Conservation (phyloP, 1,140 invertebrate species). For the Cephus cinctus region DNA sequence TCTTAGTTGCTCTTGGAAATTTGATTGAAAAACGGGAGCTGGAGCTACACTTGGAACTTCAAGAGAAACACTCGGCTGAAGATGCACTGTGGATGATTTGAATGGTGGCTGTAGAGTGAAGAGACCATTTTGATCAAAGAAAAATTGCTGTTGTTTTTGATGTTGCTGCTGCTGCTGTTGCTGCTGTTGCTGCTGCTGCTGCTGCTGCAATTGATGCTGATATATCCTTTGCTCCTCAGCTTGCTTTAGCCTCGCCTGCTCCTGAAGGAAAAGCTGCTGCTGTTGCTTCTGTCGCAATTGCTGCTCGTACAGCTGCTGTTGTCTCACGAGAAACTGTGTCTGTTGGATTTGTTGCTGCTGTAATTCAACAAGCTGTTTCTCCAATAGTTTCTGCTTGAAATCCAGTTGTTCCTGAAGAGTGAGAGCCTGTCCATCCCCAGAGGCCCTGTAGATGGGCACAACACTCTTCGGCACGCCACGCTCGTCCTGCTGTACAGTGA, state of each 20-base stretch:
- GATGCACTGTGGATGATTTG: conserved; percentile 18
- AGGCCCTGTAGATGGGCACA: conserved; percentile 63
- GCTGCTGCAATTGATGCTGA: conserved; percentile 28
- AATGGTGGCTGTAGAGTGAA: conserved; percentile 2
- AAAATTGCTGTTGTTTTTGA: conserved; percentile 37
- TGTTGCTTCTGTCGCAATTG: conserved; percentile 54
- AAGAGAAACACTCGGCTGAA: conserved; percentile 32
- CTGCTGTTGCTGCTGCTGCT: conserved; percentile 28
- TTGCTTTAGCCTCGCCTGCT: conserved; percentile 46
- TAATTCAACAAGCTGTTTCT: conserved; percentile 67
- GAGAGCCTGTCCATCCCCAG: conserved; percentile 38
- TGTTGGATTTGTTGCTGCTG: conserved; percentile 71
- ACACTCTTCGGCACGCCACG: conserved; percentile 72
- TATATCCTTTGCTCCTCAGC: conserved; percentile 25
- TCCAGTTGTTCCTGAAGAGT: conserved; percentile 62
- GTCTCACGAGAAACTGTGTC: conserved; percentile 62
- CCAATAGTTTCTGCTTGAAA: conserved; percentile 67
- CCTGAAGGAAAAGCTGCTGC: conserved; percentile 52
- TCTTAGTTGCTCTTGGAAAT: conserved; percentile 11
- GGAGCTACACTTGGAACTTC: conserved; percentile 11
- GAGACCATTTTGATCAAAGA: conserved; percentile 11
- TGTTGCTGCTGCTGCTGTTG: too few relatives aligned
- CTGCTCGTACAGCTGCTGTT: conserved; percentile 61
- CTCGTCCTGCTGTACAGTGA: conserved; percentile 79
- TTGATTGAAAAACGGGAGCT: conserved; percentile 3